These are phyloP conservation scores for Agriopis marginaria DNA, from an alignment of 2,888 invertebrate genomes.

Conservation along the genomic window DNA sequence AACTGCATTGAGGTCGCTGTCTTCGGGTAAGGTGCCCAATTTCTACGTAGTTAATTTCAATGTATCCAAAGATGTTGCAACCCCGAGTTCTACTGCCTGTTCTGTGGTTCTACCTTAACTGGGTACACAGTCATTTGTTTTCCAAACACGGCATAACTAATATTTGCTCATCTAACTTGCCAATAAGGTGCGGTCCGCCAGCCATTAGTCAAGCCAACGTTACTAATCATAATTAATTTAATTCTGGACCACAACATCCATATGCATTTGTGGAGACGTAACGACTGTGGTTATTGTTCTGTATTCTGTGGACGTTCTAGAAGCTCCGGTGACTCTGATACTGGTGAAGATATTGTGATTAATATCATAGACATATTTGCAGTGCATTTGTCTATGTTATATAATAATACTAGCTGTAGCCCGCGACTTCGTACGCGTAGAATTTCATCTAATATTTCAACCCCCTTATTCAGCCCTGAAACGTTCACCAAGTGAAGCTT, in stretches of 20 bases:
- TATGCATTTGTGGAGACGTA: constrained; percentile 46
- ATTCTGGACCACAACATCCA: constrained; percentile 52
- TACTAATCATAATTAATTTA: constrained; percentile 62
- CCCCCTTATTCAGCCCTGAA: too few species aligned
- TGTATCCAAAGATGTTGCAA: background rate
- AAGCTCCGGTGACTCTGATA: background rate
- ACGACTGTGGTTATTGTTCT: constrained; percentile 8
- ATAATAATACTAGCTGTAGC: too few species aligned
- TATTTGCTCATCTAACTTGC: constrained; percentile 45
- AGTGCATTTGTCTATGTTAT: too few species aligned
- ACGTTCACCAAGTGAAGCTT: too few species aligned
- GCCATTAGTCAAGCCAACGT: constrained; percentile 57
- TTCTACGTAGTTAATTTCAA: background rate
- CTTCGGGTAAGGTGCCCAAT: too few species aligned
- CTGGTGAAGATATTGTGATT: background rate
- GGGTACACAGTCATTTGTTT: constrained; percentile 14
- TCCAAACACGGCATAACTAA: constrained; percentile 37
- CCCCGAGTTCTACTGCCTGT: background rate
- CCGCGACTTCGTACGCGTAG: too few species aligned
- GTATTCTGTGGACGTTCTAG: constrained; percentile 1
- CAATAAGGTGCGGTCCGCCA: constrained; percentile 48
- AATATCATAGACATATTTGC: background rate
- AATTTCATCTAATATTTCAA: too few species aligned
- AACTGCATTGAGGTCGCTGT: too few species aligned
- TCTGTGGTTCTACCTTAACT: background rate